Base-by-base conservation (phyloP, 1,140 invertebrate species). In the Euwallacea fornicatus region DNA sequence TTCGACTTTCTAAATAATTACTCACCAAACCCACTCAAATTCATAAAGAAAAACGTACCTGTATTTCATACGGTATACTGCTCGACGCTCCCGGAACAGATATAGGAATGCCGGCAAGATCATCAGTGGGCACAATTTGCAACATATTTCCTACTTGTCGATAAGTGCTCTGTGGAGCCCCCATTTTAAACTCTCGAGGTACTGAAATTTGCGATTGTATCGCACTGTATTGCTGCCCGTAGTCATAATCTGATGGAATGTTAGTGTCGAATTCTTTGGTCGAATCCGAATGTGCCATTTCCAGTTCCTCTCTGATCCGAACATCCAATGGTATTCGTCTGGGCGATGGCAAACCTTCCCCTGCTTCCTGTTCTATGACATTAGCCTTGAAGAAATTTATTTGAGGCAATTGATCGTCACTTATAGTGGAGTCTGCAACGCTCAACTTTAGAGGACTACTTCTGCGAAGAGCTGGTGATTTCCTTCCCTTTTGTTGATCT, bases 111-210 rank as follows among this genome's bases (percentile, higher is more conserved):
- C 68, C 46, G 13, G n/a, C 58, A 7, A 70, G 7, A 63, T 74
- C 63, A 13, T 73, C 74, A 8, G 60, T 72, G 7, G 85, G 85
- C 8, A 86, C 81, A 33, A 88, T 86, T 79, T 87, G 86, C 4
- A 88, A 76, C 74, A 87, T 84, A 77, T 88, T 86, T n/a, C 86
- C 86, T 6, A 87, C 83, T 82, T 86, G 82, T 15, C 46, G 67
- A 43, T 63, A 72, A 44, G 58, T 68, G 33, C n/a, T 46, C 46
- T 72, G 69, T 21, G 44, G 42, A 44, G 15, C 53, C 7, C 9
- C 46, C 9, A 10, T 50, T 33, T 33, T 33, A 3, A 50, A 50
- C 13, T 50, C 46, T 13, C 46, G 9, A 50, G 46, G 13, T 59
- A 15, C n/a, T 6, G 55, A 15, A 10, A 65, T 55, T 66, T 71